Evolutionary conservation across 35 echinoderm and acorn worm species (phyloP).

Genomic region (Anneissia japonica): DNA sequence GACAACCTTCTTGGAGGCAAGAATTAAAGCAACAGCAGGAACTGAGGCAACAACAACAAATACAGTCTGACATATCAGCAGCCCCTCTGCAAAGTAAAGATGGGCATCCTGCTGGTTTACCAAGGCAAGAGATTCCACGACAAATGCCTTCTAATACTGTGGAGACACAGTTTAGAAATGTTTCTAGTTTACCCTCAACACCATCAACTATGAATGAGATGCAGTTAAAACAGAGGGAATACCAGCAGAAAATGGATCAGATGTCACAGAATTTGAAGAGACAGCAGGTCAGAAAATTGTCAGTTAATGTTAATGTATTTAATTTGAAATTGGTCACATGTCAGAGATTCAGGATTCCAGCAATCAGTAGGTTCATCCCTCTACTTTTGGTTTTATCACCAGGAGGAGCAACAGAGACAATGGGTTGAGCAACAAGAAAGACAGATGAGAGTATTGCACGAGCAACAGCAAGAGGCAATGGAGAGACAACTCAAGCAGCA

Average conservation of each 20-base stretch:
- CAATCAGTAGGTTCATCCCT: no score
- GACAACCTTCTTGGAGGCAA: slow-evolving; percentile 7
- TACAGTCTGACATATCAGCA: not conserved
- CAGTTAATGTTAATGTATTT: not conserved
- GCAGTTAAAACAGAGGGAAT: not conserved
- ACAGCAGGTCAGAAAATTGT: not conserved
- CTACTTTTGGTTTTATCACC: not conserved
- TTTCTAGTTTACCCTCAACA: not conserved
- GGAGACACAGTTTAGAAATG: not conserved
- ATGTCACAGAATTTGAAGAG: not conserved
- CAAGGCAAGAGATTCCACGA: not conserved
- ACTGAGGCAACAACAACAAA: not conserved
- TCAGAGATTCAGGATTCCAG: not conserved
- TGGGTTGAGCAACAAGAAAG: not conserved
- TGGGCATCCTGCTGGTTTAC: not conserved
- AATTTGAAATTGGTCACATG: not conserved
- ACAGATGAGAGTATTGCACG: slow-evolving; percentile 10
- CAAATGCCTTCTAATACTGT: not conserved
- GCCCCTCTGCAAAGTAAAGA: not conserved
- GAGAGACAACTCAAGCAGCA: slow-evolving; percentile 16
- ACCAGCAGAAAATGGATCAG: not conserved
- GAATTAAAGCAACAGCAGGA: slow-evolving; percentile 20
- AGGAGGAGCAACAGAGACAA: slow-evolving; percentile 15
- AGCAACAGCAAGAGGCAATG: slow-evolving; percentile 1
- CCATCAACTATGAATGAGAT: not conserved